Conservation (phyloP, 2,797 vertebrate genomes). For the Siniperca obscura region DNA sequence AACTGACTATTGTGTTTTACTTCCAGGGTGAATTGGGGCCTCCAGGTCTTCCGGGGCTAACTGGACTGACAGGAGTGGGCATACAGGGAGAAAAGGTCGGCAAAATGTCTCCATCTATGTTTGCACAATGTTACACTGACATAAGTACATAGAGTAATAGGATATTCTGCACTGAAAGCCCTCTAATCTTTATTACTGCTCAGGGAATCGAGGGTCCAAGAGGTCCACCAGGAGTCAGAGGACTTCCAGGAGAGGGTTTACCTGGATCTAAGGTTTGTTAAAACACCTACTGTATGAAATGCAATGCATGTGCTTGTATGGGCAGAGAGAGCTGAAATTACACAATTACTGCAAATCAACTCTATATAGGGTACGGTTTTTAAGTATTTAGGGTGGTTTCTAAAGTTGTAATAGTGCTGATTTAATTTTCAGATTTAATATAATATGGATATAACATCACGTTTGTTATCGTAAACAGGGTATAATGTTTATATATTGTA, state of each 20-base stretch:
- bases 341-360: neutral
- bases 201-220: constrained; percentile 91
- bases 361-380: neutral
- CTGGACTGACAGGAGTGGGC: constrained; percentile 86
- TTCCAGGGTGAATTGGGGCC: constrained; percentile 88
- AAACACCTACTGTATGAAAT: constrained; percentile 13
- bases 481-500: neutral
- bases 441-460: neutral
- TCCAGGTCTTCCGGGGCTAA: constrained; percentile 84
- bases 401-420: neutral
- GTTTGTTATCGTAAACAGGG: neutral
- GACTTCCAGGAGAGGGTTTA: constrained; percentile 89
- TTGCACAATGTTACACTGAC: neutral
- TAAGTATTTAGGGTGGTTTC: neutral
- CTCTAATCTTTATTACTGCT: constrained; percentile 10
- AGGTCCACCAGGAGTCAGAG: constrained; percentile 88
- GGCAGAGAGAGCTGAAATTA: neutral
- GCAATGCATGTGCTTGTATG: neutral
- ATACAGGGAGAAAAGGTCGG: constrained; percentile 91
- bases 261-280: constrained; percentile 89
- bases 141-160: neutral
- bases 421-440: neutral
- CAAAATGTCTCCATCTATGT: neutral
- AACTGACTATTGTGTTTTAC: constrained; percentile 51
- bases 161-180: neutral